A percentile compares a stretch with the other conserved stretches of the same genome.
Conservation (phyloP, 2,888 invertebrate species). For the Tolmerus cingulatus region DNA sequence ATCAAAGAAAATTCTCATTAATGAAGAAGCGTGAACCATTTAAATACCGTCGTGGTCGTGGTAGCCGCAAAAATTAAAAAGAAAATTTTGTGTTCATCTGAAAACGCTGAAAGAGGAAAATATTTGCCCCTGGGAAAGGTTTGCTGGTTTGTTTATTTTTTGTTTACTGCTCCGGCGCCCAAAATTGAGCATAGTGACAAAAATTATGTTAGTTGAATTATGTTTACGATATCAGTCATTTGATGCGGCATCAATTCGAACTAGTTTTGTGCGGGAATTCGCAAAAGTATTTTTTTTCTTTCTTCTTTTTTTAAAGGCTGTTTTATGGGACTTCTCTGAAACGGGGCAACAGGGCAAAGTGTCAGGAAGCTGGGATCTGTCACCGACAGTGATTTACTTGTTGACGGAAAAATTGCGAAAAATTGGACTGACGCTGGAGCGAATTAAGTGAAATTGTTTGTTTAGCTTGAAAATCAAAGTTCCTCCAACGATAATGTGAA, state of each 20-base stretch:
- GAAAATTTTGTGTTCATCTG: not conserved
- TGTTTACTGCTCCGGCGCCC: not conserved
- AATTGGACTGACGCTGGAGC: not conserved
- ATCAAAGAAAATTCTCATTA: not conserved
- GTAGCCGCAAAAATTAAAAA: constrained; percentile 18
- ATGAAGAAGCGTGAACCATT: constrained; percentile 40
- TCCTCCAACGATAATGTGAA: not conserved
- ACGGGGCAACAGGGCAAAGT: not conserved
- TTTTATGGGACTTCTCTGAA: not conserved
- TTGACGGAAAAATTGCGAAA: not conserved
- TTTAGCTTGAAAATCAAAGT: not conserved
- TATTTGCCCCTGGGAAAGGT: constrained; percentile 15
- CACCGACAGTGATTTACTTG: not conserved
- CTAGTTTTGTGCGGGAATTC: not conserved
- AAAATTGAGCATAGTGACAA: not conserved
- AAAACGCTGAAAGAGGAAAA: not conserved
- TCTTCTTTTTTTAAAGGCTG: not conserved
- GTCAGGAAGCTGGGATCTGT: not conserved
- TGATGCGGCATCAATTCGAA: not conserved
- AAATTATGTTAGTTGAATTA: not conserved
- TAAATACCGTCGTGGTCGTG: constrained; percentile 4
- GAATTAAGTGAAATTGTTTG: not conserved
- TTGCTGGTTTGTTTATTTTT: constrained; percentile 28
- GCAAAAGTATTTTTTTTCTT: not conserved
- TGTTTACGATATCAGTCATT: not conserved